Evolutionary conservation across 2,888 invertebrate genomes (phyloP).

Genomic region (Odontocerum albicorne): DNA sequence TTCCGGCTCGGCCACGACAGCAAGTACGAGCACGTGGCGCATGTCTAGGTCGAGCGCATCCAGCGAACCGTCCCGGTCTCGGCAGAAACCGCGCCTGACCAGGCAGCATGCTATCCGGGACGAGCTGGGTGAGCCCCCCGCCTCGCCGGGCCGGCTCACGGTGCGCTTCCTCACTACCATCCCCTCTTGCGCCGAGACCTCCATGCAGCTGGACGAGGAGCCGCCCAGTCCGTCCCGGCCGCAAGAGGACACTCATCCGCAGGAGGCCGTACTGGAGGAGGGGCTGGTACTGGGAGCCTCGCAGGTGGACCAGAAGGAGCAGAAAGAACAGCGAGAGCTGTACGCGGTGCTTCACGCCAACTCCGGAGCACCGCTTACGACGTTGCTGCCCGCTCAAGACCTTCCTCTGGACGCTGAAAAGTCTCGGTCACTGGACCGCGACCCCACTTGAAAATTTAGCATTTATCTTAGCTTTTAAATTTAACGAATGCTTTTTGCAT

Average conservation of each 20-base stretch:
- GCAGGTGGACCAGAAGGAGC: not conserved
- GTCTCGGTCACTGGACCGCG: slow-evolving; percentile 13
- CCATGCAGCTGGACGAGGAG: slow-evolving; percentile 68
- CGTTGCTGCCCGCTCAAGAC: slow-evolving; percentile 32
- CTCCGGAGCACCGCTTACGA: slow-evolving; percentile 28
- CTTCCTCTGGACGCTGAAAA: slow-evolving; percentile 34
- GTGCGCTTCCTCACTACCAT: slow-evolving; percentile 70
- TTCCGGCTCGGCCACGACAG: slow-evolving; percentile 85
- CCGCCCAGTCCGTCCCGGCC: slow-evolving; percentile 39
- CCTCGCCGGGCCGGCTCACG: slow-evolving; percentile 56
- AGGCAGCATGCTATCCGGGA: slow-evolving; percentile 80
- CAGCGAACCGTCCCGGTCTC: slow-evolving; percentile 46
- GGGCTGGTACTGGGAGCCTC: too few relatives aligned
- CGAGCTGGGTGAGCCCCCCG: slow-evolving; percentile 64
- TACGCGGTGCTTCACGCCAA: slow-evolving; percentile 31
- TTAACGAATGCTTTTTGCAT: too few relatives aligned
- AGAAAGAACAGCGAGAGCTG: slow-evolving; percentile 12
- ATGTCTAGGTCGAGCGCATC: slow-evolving; percentile 82
- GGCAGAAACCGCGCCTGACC: slow-evolving; percentile 72
- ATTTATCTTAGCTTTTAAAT: too few relatives aligned
- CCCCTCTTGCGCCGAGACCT: slow-evolving; percentile 73
- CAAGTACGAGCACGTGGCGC: slow-evolving; percentile 88
- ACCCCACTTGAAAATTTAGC: slow-evolving; percentile 25
- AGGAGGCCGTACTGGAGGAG: too few relatives aligned
- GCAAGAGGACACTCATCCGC: slow-evolving; percentile 17